Evolutionary conservation across 2,888 invertebrate species (phyloP).

Genomic region (Stictocephala bisonia): DNA sequence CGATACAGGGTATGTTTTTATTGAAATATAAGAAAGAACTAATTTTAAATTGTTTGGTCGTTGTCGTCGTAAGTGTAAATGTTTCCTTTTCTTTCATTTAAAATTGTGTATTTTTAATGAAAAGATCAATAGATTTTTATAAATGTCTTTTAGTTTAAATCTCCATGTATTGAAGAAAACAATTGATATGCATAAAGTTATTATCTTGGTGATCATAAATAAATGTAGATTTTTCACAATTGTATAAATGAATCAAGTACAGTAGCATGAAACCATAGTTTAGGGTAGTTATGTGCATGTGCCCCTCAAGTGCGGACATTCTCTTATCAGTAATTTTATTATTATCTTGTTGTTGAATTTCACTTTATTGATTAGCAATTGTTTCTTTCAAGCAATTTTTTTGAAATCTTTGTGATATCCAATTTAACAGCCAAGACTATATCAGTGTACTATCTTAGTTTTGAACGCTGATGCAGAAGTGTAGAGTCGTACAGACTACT

Average conservation of each 20-base stretch:
- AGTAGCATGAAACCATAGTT: constrained; percentile 39
- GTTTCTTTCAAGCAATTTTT: constrained; percentile 8
- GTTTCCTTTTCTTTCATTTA: constrained; percentile 41
- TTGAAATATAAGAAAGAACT: constrained; percentile 53
- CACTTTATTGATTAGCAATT: constrained; percentile 24
- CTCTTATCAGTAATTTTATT: constrained; percentile 23
- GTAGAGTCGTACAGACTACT: too few species aligned
- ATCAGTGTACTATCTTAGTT: too few species aligned
- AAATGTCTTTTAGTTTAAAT: constrained; percentile 47
- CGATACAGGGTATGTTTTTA: constrained; percentile 59
- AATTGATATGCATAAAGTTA: constrained; percentile 43
- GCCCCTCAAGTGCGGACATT: constrained; percentile 32
- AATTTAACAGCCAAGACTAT: too few species aligned
- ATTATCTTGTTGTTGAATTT: constrained; percentile 34
- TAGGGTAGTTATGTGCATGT: constrained; percentile 43
- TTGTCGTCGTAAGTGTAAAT: constrained; percentile 47
- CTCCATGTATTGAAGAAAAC: constrained; percentile 47
- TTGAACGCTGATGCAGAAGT: too few species aligned
- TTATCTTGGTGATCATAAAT: constrained; percentile 45
- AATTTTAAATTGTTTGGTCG: constrained; percentile 47
- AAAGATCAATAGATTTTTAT: constrained; percentile 48
- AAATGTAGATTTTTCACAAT: constrained; percentile 51
- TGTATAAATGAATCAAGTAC: constrained; percentile 44
- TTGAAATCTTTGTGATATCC: constrained; percentile 20
- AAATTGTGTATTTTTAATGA: constrained; percentile 47